A percentile compares a stretch with the other conserved stretches of the same genome.
Conservation (phyloP, 2,797 vertebrate species). For the Lates japonicus region DNA sequence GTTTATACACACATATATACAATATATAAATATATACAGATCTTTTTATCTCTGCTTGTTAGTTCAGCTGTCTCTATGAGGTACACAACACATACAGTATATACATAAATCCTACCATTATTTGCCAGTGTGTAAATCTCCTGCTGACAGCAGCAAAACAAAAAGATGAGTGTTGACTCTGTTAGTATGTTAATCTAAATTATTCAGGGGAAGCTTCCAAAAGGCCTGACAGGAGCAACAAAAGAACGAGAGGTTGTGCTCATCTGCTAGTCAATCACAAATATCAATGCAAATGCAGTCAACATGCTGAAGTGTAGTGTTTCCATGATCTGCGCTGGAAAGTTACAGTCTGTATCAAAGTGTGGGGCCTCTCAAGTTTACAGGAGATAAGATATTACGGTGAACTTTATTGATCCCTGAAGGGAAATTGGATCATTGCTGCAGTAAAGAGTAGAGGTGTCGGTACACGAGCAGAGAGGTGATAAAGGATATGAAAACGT, state of each 20-base stretch:
- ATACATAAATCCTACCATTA: constrained; percentile 41
- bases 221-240: constrained; percentile 66
- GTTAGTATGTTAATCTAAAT: constrained; percentile 71
- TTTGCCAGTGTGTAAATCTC: constrained; percentile 41
- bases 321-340: constrained; percentile 22
- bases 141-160: constrained; percentile 72
- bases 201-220: constrained; percentile 68
- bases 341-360: constrained; percentile 27
- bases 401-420: constrained; percentile 67
- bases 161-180: constrained; percentile 70
- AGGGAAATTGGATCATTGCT: constrained; percentile 49
- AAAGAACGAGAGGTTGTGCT: constrained; percentile 37
- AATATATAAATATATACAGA: neutral
- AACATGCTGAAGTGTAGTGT: constrained; percentile 21
- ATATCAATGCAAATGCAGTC: constrained; percentile 53
- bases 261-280: constrained; percentile 45
- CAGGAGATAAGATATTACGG: constrained; percentile 59
- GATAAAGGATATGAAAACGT: constrained; percentile 62
- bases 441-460: constrained; percentile 56
- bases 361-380: constrained; percentile 30
- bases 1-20: no score
- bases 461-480: constrained; percentile 50
- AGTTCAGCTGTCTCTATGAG: constrained; percentile 17
- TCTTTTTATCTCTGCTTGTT: constrained; percentile 19
- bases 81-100: neutral